Evolutionary conservation across 2,113 vertebrate species (phyloP), one percentile per base, ranked within the genome.

Genomic region (Tachysurus fulvidraco): DNA sequence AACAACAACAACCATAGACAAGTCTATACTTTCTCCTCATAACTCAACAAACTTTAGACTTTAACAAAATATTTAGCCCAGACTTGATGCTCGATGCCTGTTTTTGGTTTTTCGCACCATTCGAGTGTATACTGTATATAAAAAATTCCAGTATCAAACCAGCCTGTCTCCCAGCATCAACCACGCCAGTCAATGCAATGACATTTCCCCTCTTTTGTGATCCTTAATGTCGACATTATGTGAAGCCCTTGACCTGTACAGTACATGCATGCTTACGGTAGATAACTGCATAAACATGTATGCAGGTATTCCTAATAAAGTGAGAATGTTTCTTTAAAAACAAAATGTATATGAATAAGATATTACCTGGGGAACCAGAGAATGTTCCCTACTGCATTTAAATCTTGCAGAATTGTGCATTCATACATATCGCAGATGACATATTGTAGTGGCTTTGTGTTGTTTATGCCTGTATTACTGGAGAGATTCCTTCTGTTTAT

Each of bases 401-500:
- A 85, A 55, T 5, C 30, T 67, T 14, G 52, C 84, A 54, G 28
- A 57, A 4, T 25, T 86, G 30, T 21, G 28, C 50, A 23, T 78
- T 78, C 46, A 64, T 41, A 65, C 41, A 57, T 55, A 86, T 41
- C 41, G 62, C 50, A 25, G 16, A 36, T 80, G 85, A 74, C 85
- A 82, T 86, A 82, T 86, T 82, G 85, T 62, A 60, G 25, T 16
- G 41, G 65, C n/a, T 86, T 83, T 71, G 54, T 50, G 52, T 76
- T 86, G 79, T 83, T 82, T 86, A 54, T 83, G 44, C 55, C 55
- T 36, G 79, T 55, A 62, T 82, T 82, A 74, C 67, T 30, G 60
- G 55, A 82, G 41, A 86, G 67, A 86, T 62, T 82, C 79, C 67
- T 82, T 83, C 55, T 86, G 57, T 86, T 86, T 82, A 79, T 60